Percentiles rank a stretch among this genome's conserved stretches.
Evolutionary conservation across 2,888 invertebrate species (phyloP).

Genomic region (Horisme vitalbata): DNA sequence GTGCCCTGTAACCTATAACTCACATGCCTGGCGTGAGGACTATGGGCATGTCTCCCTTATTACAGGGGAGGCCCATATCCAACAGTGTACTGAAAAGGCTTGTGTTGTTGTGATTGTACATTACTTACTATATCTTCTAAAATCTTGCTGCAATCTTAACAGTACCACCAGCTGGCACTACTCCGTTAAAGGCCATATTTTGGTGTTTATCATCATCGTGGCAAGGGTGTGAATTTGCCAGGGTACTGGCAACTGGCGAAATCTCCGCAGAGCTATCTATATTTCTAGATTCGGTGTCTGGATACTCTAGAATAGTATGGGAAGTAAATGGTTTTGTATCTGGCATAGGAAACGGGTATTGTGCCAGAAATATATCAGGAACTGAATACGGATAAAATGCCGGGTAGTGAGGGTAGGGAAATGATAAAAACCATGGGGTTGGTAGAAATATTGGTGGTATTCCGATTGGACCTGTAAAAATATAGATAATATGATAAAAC

Average conservation of each 20-base stretch:
- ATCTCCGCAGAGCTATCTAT: neutral
- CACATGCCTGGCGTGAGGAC: too few species aligned
- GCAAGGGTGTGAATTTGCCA: neutral
- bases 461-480: slow-evolving; percentile 1
- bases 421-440: neutral
- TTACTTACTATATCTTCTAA: slow-evolving; percentile 9
- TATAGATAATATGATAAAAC: neutral
- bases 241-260: slow-evolving; percentile 3
- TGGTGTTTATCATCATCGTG: neutral
- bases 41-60: too few species aligned
- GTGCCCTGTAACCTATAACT: too few species aligned
- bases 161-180: slow-evolving; percentile 25
- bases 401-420: neutral
- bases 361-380: neutral
- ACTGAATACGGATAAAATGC: neutral
- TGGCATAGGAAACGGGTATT: neutral
- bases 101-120: too few species aligned
- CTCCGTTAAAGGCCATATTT: slow-evolving; percentile 8
- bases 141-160: slow-evolving; percentile 27
- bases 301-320: neutral
- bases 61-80: too few species aligned
- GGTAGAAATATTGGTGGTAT: slow-evolving; percentile 1
- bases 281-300: neutral
- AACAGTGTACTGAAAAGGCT: too few species aligned
- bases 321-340: neutral